These are phyloP conservation scores for Agonopterix subpropinquella DNA, from an alignment of 2,888 invertebrate species.

Conservation along the genomic window DNA sequence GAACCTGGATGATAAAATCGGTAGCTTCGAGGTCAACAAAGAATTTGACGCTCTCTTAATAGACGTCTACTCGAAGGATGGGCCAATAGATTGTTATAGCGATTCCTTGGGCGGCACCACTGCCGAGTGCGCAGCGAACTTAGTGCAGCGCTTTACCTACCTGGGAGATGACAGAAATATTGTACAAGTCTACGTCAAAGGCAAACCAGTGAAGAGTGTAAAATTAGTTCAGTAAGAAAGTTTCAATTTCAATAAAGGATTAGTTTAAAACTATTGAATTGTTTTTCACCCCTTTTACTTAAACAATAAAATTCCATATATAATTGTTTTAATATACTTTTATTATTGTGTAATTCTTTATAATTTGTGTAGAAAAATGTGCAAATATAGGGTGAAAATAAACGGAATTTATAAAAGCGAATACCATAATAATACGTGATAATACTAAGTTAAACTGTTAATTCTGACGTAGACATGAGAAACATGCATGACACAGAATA, in stretches of 20 bases:
- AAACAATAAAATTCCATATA: too few relatives aligned
- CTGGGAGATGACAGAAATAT: slow-evolving; percentile 91
- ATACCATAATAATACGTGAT: background rate
- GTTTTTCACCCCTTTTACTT: too few relatives aligned
- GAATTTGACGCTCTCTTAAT: slow-evolving; percentile 91
- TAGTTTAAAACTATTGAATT: too few relatives aligned
- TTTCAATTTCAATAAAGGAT: too few relatives aligned
- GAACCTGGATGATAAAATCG: slow-evolving; percentile 81
- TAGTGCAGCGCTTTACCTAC: slow-evolving; percentile 86
- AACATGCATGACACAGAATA: too few relatives aligned
- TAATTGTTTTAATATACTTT: background rate
- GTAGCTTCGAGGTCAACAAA: slow-evolving; percentile 88
- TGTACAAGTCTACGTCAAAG: slow-evolving; percentile 83
- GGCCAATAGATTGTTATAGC: slow-evolving; percentile 58
- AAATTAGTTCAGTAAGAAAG: too few relatives aligned
- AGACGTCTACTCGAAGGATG: slow-evolving; percentile 72
- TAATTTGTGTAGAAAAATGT: slow-evolving; percentile 65
- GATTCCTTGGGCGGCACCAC: slow-evolving; percentile 18
- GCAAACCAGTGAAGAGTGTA: slow-evolving; percentile 35
- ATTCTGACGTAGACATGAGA: too few relatives aligned
- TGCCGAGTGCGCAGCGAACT: slow-evolving; percentile 70
- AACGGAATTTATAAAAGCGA: slow-evolving; percentile 31
- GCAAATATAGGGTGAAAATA: slow-evolving; percentile 66
- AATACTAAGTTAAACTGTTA: background rate
- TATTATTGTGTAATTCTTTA: slow-evolving; percentile 62